Percentiles rank a stretch among this genome's conserved stretches.
Conservation (phyloP, 2,888 invertebrate genomes). For the Idaea straminata region DNA sequence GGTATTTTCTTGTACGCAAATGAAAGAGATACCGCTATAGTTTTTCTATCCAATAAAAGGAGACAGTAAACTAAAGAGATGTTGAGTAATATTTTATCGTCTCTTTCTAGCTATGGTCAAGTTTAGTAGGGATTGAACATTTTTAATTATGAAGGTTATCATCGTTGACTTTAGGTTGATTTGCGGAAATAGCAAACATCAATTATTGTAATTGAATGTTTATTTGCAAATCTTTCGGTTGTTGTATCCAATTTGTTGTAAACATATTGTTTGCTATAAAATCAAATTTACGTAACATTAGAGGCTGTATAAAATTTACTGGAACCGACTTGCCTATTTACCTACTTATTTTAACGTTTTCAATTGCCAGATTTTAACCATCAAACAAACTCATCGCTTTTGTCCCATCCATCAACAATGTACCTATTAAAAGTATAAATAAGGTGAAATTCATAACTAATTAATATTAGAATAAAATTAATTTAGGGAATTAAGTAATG, state of each 20-base stretch:
- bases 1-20: slow-evolving; percentile 68
- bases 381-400: too few species aligned
- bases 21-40: slow-evolving; percentile 64
- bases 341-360: background rate
- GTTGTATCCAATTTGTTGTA: background rate
- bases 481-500: background rate
- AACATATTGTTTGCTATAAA: background rate
- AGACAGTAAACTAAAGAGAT: slow-evolving; percentile 44
- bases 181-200: slow-evolving; percentile 12
- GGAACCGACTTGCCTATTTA: background rate
- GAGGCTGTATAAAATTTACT: background rate
- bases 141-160: slow-evolving; percentile 10
- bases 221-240: slow-evolving; percentile 1
- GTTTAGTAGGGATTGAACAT: slow-evolving; percentile 29
- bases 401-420: background rate
- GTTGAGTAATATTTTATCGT: slow-evolving; percentile 39
- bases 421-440: background rate
- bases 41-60: slow-evolving; percentile 52
- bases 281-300: background rate
- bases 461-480: too few species aligned
- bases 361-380: background rate
- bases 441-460: background rate
- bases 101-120: slow-evolving; percentile 46
- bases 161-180: slow-evolving; percentile 14
- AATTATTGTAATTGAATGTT: slow-evolving; percentile 7